A percentile compares a stretch with the other conserved stretches of the same genome.
Evolutionary conservation across 2,888 invertebrate species (phyloP).

Genomic region (Xylota segnis): DNA sequence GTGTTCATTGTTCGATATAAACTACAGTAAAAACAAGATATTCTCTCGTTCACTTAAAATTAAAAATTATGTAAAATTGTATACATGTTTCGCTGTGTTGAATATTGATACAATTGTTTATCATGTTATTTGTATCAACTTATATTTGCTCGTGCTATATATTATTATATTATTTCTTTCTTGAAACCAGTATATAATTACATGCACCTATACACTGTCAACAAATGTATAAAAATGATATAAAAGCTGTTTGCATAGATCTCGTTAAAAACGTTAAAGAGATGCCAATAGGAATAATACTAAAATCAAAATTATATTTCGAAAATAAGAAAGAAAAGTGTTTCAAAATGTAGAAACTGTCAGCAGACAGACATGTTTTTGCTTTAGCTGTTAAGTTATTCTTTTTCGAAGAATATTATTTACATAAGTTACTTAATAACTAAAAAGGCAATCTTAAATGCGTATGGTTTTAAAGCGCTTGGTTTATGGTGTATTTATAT

Average conservation of each 20-base stretch:
- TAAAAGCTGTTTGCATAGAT: no score
- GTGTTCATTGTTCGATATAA: slow-evolving; percentile 67
- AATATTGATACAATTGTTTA: slow-evolving; percentile 26
- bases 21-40: slow-evolving; percentile 23
- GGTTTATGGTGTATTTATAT: no score
- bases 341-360: no score
- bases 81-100: slow-evolving; percentile 20
- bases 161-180: slow-evolving; percentile 5
- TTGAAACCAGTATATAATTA: no score
- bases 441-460: background rate
- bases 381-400: slow-evolving; percentile 3
- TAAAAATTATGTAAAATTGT: slow-evolving; percentile 17
- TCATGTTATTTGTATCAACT: slow-evolving; percentile 10
- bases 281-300: no score
- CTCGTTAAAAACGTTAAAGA: no score
- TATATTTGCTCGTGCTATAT: slow-evolving; percentile 32
- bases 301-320: no score
- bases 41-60: slow-evolving; percentile 58
- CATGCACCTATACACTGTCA: no score
- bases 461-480: no score
- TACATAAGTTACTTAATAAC: slow-evolving; percentile 64
- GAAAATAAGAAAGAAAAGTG: no score
- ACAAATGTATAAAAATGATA: no score
- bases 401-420: slow-evolving; percentile 21
- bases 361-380: background rate